phyloP scores from a whole-genome alignment of 2,797 vertebrate species.

The Scolopax rusticola region DNA sequence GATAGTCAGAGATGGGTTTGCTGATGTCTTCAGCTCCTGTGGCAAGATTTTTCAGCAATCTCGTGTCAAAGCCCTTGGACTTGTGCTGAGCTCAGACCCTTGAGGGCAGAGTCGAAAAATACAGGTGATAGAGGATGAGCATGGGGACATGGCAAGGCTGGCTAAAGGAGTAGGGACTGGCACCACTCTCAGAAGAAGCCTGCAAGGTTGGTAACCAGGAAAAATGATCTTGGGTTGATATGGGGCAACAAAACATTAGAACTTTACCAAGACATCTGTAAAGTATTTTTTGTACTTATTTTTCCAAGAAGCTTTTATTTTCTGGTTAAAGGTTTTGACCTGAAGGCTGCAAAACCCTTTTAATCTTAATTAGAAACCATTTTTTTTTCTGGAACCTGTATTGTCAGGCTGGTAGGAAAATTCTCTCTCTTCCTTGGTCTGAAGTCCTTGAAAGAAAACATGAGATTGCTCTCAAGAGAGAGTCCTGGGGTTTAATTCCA shows the following conservation, averaged over 20 bases:
- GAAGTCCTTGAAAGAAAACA: neutral
- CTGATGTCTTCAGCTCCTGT: neutral
- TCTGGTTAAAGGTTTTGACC: neutral
- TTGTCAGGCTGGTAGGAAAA: neutral
- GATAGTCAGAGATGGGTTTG: neutral
- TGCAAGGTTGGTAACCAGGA: neutral
- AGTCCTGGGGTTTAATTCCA: neutral
- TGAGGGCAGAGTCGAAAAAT: neutral
- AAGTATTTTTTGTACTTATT: neutral
- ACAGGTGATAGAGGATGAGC: neutral
- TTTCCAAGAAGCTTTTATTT: neutral
- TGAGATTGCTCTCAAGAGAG: neutral
- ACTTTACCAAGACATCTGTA: neutral
- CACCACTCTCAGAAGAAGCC: neutral
- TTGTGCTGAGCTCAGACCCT: neutral
- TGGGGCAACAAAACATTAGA: neutral
- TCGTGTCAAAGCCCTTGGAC: neutral
- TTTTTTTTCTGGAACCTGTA: neutral
- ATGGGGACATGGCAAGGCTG: neutral
- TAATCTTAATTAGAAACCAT: neutral
- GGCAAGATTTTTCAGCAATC: neutral
- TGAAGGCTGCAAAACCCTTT: neutral
- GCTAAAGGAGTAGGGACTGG: neutral
- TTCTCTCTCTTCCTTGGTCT: neutral
- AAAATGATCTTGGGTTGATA: neutral